Base-by-base conservation (phyloP, 2,888 invertebrate species). In the Heliconius erato region DNA sequence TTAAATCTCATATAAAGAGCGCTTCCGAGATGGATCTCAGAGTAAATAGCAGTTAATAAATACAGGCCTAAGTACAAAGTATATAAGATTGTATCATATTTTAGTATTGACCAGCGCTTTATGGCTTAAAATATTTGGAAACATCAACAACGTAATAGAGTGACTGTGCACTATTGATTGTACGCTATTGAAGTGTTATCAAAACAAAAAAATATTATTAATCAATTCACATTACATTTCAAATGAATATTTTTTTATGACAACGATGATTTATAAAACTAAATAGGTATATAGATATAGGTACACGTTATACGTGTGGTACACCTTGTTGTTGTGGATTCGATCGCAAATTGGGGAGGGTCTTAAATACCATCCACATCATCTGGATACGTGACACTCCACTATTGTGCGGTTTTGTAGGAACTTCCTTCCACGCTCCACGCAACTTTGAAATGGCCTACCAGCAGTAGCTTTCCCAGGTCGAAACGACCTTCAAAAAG, bases 121-220 rank as follows among this genome's bases (percentile, higher is more conserved):
- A 74, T 74, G 26, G 59, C 35, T n/a, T 23, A 35, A 35, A 76
- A 76, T 76, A 35, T 63, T n/a, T 63, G 32, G 11, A 35, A n/a
- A 54, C 23, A 74, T 59, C 54, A 35, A 32, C 59, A 23, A 14
- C n/a, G 14, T 76, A n/a, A 63, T 7, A 74, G 32, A 74, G 32
- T 76, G 59, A 76, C n/a, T 63, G 14, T 76, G 76, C 63, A 11
- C 40, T 40, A 40, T 40, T 40, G 40, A 40, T 35, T 35, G 35
- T 35, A 9, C 19, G 11, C 11, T 19, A 19, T 35, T 63, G n/a
- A 63, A 32, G 16, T 59, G 59, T 59, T 59, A 19, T 32, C 49
- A 74, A 54, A 74, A 26, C 49, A 49, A 49, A 49, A 49, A 49
- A 49, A 14, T 49, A 49, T 4, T 35, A 35, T 35, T 35, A 35